Evolutionary conservation across 2,113 vertebrate species (phyloP).

Genomic region (Pachypanchax playfairii): DNA sequence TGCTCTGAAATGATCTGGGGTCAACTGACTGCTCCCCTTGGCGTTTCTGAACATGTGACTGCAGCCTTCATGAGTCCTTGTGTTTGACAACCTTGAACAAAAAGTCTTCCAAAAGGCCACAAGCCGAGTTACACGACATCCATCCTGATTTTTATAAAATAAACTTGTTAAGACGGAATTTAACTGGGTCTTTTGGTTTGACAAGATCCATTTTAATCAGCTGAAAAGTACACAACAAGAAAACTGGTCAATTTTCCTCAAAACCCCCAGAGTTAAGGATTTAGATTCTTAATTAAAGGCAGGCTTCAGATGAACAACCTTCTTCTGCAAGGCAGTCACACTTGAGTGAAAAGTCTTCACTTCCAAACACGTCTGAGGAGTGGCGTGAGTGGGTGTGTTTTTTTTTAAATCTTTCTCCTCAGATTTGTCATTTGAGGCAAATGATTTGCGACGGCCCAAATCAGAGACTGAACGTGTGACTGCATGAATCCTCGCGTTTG

Average conservation of each 20-base stretch:
- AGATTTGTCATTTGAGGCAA: slow-evolving; percentile 13
- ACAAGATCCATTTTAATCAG: too few relatives aligned
- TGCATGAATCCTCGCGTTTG: too few relatives aligned
- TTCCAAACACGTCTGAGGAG: slow-evolving; percentile 24
- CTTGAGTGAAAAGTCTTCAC: slow-evolving; percentile 28
- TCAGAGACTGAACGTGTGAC: too few relatives aligned
- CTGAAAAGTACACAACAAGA: too few relatives aligned
- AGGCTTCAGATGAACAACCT: slow-evolving; percentile 13
- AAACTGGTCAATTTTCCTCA: too few relatives aligned
- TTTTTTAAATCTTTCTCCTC: slow-evolving; percentile 6
- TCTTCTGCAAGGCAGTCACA: slow-evolving; percentile 2
- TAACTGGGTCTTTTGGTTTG: too few relatives aligned
- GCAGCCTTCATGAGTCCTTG: slow-evolving; percentile 1
- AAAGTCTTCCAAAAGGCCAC: slow-evolving; percentile 46
- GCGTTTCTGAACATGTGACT: not conserved
- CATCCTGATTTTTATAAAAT: too few relatives aligned
- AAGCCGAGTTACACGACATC: slow-evolving; percentile 27
- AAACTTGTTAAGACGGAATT: too few relatives aligned
- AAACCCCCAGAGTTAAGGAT: too few relatives aligned
- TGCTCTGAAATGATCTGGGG: not conserved
- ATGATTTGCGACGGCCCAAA: slow-evolving; percentile 2
- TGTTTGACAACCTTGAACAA: slow-evolving; percentile 65
- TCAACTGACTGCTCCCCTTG: not conserved
- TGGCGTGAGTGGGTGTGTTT: slow-evolving; percentile 26
- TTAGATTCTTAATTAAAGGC: not conserved